phyloP scores from a whole-genome alignment of 2,888 invertebrate species.

The Agrotis ipsilon region DNA sequence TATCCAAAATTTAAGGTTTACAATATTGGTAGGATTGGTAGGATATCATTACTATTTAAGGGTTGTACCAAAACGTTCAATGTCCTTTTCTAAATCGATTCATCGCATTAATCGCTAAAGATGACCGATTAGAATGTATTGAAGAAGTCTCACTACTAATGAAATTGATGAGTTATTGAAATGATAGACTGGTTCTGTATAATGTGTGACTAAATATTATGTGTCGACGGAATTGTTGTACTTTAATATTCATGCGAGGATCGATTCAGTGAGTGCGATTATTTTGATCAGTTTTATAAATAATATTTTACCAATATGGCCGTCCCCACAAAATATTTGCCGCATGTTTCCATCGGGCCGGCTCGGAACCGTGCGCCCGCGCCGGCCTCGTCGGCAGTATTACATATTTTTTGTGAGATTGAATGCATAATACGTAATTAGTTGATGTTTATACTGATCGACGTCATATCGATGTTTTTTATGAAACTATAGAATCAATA shows the following conservation, averaged over 20 bases:
- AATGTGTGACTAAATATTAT: constrained; percentile 68
- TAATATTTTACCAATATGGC: constrained; percentile 46
- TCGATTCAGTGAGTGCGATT: constrained; percentile 41
- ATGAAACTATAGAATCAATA: constrained; percentile 48
- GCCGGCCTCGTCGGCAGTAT: constrained; percentile 85
- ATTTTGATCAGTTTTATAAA: constrained; percentile 34
- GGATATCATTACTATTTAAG: too few species aligned
- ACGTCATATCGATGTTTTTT: constrained; percentile 65
- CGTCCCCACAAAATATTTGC: constrained; percentile 70
- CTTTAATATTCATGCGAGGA: constrained; percentile 39
- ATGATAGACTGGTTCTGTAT: constrained; percentile 70
- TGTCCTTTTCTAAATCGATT: constrained; percentile 22
- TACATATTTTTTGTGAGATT: constrained; percentile 81
- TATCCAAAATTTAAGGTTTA: too few species aligned
- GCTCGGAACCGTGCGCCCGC: constrained; percentile 42
- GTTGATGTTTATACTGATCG: constrained; percentile 55
- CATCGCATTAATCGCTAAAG: constrained; percentile 41
- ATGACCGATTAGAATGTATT: constrained; percentile 54
- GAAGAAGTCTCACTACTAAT: constrained; percentile 67
- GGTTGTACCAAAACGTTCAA: too few species aligned
- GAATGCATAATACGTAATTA: constrained; percentile 78
- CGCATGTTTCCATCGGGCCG: constrained; percentile 71
- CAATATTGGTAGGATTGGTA: too few species aligned
- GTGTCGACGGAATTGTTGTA: constrained; percentile 63
- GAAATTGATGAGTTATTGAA: constrained; percentile 58